phyloP scores from a whole-genome alignment of 2,888 invertebrate genomes.

The Argyresthia albistria region DNA sequence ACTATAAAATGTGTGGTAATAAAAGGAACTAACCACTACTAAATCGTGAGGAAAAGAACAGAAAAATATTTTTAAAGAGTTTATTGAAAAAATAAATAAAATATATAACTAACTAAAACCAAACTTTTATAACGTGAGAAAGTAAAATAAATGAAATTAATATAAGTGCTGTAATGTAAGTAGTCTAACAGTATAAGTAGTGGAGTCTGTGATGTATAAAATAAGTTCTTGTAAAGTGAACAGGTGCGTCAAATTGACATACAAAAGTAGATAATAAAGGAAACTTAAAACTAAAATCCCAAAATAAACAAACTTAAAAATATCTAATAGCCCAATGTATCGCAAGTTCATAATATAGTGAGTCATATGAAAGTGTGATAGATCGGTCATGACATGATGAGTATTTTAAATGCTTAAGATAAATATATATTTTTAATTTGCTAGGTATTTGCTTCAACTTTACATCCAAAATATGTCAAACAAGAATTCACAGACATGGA shows the following conservation, averaged over 20 bases:
- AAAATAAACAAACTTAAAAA: slow-evolving; percentile 23
- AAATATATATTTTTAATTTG: background rate
- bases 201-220: background rate
- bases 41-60: slow-evolving; percentile 32
- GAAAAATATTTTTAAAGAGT: slow-evolving; percentile 36
- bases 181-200: too few relatives aligned
- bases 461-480: background rate
- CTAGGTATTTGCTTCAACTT: background rate
- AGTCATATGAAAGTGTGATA: background rate
- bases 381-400: background rate
- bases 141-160: background rate
- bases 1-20: slow-evolving; percentile 20
- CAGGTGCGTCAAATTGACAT: slow-evolving; percentile 1
- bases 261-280: slow-evolving; percentile 7
- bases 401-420: slow-evolving; percentile 3
- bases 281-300: slow-evolving; percentile 12
- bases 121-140: background rate
- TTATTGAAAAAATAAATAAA: slow-evolving; percentile 34
- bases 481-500: slow-evolving; percentile 3
- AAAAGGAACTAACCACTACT: slow-evolving; percentile 3
- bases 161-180: background rate
- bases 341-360: slow-evolving; percentile 20
- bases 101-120: background rate
- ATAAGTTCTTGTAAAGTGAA: background rate
- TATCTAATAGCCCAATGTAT: slow-evolving; percentile 25